Percentiles rank a stretch among this genome's conserved stretches.
Evolutionary conservation across 2,888 invertebrate species (phyloP).

Genomic region (Ethmia dodecea): DNA sequence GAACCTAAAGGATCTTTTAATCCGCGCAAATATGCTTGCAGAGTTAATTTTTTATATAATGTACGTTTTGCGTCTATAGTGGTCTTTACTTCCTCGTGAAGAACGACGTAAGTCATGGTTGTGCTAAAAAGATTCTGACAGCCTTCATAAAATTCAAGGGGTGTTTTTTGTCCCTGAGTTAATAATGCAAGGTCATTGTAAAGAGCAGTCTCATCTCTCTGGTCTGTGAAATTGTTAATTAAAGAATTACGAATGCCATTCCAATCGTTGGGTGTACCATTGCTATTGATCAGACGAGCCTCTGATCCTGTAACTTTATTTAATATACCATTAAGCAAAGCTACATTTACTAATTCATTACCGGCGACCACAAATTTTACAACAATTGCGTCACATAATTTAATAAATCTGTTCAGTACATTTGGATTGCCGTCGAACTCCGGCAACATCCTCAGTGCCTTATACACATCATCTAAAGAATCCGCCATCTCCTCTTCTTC

Average conservation of each 20-base stretch:
- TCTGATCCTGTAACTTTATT: constrained; percentile 2
- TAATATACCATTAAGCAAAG: constrained; percentile 1
- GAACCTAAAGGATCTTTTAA: constrained; percentile 13
- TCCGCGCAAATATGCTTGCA: constrained; percentile 8
- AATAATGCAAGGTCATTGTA: constrained; percentile 3
- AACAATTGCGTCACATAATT: constrained; percentile 3
- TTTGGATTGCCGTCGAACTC: constrained; percentile 5
- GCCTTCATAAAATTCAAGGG: constrained; percentile 14
- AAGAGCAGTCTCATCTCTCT: constrained; percentile 9
- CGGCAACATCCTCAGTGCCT: not conserved
- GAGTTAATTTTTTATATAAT: constrained; percentile 7
- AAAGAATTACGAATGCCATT: constrained; percentile 2
- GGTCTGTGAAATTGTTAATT: constrained; percentile 16
- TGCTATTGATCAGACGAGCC: constrained; percentile 3
- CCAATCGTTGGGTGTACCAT: constrained; percentile 6
- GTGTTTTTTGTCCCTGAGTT: constrained; percentile 5
- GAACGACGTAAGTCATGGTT: constrained; percentile 9
- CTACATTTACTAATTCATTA: not conserved
- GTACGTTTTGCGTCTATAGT: constrained; percentile 11
- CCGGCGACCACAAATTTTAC: not conserved
- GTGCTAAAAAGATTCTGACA: constrained; percentile 2
- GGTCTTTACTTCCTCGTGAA: constrained; percentile 8
- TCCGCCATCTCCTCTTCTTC: too few relatives aligned
- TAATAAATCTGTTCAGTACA: not conserved
- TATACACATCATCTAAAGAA: too few relatives aligned